Base-by-base conservation (phyloP, 2,113 vertebrate genomes). In the Dolichotis patagonum region DNA sequence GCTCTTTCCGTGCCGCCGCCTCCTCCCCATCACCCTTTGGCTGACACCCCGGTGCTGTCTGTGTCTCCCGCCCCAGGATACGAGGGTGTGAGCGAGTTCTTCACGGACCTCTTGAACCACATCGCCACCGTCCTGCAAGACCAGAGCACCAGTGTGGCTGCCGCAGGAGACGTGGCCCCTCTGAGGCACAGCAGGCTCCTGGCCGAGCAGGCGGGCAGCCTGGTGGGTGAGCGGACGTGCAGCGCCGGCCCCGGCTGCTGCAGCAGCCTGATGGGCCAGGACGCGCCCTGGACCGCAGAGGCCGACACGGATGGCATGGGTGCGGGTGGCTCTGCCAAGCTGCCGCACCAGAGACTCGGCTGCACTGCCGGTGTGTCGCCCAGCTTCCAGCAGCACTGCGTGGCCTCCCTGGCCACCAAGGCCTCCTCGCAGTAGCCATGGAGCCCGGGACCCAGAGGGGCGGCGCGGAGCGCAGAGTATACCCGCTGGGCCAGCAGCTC, bases 351-450 rank as follows among this genome's bases (percentile, higher is more conserved):
- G 99, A 99, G 99, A 99, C 99, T 99, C 92, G 99, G 99, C 98
- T 99, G 99, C 98, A 99, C 99, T 92, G 98, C 99, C 0, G 97
- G 99, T 41, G 98, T 99, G 98, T 99, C 99, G 24, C 99, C 99
- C 97, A 99, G 99, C 99, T 99, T 99, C 98, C 99, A 99, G 98
- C 99, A 99, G 99, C 99, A 99, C 98, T 99, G 99, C 10, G 99
- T 99, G 65, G 99, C 99, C 96, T 99, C 99, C 0, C 98, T 99
- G 98, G 99, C 99, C 91, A 99, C 99, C 88, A 99, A 99, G 98
- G 99, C 99, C 88, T 99, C 99, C 71, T 99, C 99, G 90, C 99
- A 99, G 98, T 99, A 99, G 99, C 98, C 98, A 90, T 67, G 65
- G 92, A 96, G 95, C 97, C 96, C 84, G 10, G 95, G 97, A 98